Percentiles rank a stretch among this genome's conserved stretches.
phyloP scores from a whole-genome alignment of 2,797 vertebrate species.

The Manis crassicaudata region DNA sequence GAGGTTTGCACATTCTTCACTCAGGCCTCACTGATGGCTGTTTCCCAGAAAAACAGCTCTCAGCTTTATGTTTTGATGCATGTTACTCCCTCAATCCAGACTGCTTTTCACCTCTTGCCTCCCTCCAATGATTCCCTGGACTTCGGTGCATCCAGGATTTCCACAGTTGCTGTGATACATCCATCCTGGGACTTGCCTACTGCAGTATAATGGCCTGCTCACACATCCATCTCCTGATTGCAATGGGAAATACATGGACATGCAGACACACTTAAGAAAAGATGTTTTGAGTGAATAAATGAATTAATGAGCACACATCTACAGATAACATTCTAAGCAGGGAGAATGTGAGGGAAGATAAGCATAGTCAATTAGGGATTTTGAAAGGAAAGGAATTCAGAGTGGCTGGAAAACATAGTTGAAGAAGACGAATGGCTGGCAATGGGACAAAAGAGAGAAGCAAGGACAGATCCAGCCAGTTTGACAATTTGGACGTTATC shows the following conservation, averaged over 20 bases:
- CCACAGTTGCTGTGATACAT: neutral
- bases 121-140: neutral
- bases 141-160: neutral
- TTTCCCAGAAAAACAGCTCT: neutral
- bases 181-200: neutral
- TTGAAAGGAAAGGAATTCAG: slow-evolving; percentile 26
- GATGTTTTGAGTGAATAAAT: slow-evolving; percentile 22
- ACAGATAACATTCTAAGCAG: neutral
- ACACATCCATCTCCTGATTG: neutral
- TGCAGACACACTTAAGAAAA: neutral
- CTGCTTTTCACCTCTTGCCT: neutral
- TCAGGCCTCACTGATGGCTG: neutral
- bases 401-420: neutral
- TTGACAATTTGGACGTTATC: neutral
- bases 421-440: neutral
- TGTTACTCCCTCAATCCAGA: neutral
- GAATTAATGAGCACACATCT: neutral
- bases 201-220: neutral
- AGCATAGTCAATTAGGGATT: neutral
- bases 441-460: neutral
- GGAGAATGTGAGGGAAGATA: neutral
- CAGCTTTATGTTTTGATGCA: neutral
- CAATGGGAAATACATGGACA: neutral
- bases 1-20: neutral
- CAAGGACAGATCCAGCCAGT: neutral